Conservation (phyloP, 2,888 invertebrate genomes). For the Pantelozetes paolii region DNA sequence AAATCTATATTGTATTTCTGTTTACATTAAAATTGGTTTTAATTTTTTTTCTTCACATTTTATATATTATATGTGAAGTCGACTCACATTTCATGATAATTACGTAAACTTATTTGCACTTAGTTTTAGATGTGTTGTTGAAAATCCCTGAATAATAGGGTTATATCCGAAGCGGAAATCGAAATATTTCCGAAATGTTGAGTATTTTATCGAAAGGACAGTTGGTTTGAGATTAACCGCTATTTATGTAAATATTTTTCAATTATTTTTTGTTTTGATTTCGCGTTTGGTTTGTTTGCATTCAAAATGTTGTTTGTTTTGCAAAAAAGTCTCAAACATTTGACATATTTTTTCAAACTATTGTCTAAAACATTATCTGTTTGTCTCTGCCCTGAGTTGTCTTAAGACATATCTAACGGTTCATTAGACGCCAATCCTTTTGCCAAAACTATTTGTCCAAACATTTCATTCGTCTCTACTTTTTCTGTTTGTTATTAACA, state of each 20-base stretch:
- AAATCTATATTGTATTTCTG: slow-evolving; percentile 1
- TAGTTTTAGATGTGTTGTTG: background rate
- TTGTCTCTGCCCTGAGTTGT: background rate
- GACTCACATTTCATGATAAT: background rate
- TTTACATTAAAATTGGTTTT: background rate
- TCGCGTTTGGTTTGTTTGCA: no score
- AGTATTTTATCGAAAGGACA: background rate
- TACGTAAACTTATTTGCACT: background rate
- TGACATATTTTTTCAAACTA: background rate
- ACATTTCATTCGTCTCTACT: no score
- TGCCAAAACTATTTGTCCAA: no score
- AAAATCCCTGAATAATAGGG: background rate
- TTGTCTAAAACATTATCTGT: background rate
- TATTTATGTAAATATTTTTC: no score
- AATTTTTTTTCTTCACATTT: background rate
- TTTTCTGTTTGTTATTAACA: no score
- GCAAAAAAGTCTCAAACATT: background rate
- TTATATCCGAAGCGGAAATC: slow-evolving; percentile 10
- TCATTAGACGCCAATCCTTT: background rate
- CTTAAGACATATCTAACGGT: background rate
- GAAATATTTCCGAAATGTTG: background rate
- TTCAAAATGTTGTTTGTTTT: background rate
- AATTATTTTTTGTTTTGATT: no score
- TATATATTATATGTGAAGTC: background rate
- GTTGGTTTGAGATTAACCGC: background rate